A percentile compares a stretch with the other conserved stretches of the same genome.
phyloP scores from a whole-genome alignment of 2,797 vertebrate genomes.

The Microctenopoma lineatum region DNA sequence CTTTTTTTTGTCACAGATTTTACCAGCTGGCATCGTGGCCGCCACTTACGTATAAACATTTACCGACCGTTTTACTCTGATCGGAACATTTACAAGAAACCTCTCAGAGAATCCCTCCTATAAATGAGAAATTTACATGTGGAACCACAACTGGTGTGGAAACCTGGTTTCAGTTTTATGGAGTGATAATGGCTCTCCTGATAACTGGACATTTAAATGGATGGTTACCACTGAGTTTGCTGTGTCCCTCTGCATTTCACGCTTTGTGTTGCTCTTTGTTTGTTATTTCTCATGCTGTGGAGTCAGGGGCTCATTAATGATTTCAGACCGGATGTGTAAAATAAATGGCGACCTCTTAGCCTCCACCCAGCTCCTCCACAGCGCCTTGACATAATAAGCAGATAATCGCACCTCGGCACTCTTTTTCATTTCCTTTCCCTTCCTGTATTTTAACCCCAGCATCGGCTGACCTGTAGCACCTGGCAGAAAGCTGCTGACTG shows the following conservation, averaged over 20 bases:
- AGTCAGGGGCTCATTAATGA: constrained; percentile 63
- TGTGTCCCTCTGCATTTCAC: constrained; percentile 36
- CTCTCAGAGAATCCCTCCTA: constrained; percentile 30
- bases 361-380: constrained; percentile 62
- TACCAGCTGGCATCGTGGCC: constrained; percentile 6
- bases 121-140: constrained; percentile 15
- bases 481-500: constrained; percentile 74
- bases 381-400: constrained; percentile 76
- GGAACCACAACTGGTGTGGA: constrained; percentile 14
- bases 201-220: constrained; percentile 51
- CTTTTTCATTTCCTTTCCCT: constrained; percentile 55
- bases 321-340: constrained; percentile 62
- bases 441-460: constrained; percentile 62
- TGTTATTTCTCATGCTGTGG: constrained; percentile 31
- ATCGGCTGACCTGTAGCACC: constrained; percentile 70
- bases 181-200: constrained; percentile 49
- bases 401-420: constrained; percentile 69
- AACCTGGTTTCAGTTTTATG: constrained; percentile 31
- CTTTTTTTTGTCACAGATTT: constrained; percentile 2
- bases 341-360: constrained; percentile 70
- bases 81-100: constrained; percentile 44
- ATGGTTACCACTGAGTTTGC: constrained; percentile 34
- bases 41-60: constrained; percentile 20
- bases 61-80: constrained; percentile 37
- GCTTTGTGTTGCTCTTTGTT: constrained; percentile 38